A percentile compares a stretch with the other conserved stretches of the same genome.
phyloP scores from a whole-genome alignment of 2,888 invertebrate species.

The Eledona agricola region DNA sequence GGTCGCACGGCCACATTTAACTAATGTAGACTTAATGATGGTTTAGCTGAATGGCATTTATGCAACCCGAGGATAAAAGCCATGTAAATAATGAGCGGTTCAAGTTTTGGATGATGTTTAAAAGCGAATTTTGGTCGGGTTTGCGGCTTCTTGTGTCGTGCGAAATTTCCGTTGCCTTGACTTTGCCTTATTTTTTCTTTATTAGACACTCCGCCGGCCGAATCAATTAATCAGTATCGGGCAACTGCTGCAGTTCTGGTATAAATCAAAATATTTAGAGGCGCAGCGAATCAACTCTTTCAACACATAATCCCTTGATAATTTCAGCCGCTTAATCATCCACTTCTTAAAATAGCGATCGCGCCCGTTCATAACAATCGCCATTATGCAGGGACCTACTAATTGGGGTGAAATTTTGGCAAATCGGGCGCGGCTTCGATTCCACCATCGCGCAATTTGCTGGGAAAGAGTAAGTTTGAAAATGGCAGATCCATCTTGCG shows the following conservation, averaged over 20 bases:
- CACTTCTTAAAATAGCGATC: slow-evolving; percentile 33
- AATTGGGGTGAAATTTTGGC: slow-evolving; percentile 1
- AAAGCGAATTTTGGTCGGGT: too few species aligned
- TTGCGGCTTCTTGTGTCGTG: too few species aligned
- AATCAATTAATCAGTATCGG: slow-evolving; percentile 34
- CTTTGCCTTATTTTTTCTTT: too few species aligned
- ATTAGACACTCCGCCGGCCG: slow-evolving; percentile 6
- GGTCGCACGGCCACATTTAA: too few species aligned
- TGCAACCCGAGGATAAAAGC: too few species aligned
- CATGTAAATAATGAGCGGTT: too few species aligned
- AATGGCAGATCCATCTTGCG: slow-evolving; percentile 65
- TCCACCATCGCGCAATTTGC: slow-evolving; percentile 27
- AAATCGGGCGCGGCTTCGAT: neutral
- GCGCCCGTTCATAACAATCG: slow-evolving; percentile 9
- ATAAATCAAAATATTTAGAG: slow-evolving; percentile 59
- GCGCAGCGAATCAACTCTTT: slow-evolving; percentile 53
- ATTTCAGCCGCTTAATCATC: slow-evolving; percentile 53
- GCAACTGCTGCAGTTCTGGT: slow-evolving; percentile 42
- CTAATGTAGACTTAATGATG: too few species aligned
- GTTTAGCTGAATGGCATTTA: too few species aligned
- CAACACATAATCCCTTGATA: slow-evolving; percentile 54
- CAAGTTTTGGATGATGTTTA: too few species aligned
- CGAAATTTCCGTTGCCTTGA: too few species aligned
- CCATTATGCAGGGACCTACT: too few species aligned
- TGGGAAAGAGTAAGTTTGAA: slow-evolving; percentile 61